Base-by-base conservation (phyloP, 2,888 invertebrate species). In the Andrena haemorrhoa region DNA sequence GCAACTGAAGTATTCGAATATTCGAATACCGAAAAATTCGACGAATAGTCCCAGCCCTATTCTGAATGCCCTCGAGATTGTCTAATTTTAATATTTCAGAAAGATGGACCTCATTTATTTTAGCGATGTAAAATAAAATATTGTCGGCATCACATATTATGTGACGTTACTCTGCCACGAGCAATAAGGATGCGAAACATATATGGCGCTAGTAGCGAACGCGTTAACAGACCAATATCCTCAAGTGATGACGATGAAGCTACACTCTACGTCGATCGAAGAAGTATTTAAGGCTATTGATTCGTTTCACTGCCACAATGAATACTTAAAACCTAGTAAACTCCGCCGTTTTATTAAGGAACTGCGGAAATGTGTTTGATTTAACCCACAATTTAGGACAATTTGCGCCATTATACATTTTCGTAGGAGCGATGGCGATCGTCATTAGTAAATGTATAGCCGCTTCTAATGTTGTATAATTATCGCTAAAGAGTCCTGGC, bases 401-500 rank as follows among this genome's bases (percentile, higher is more conserved):
- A 31, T 63, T 47, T 49, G 6, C 12, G 10, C 10, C 31, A 23
- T 31, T 31, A 20, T 16, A 41, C 20, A 65, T 20, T 33, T 41
- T 78, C 35, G 26, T 26, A 53, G 4, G 8, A 2, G 8, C 12
- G 31, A 69, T 12, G 49, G 29, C 16, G 51, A 47, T 65, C 58
- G n/a, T 69, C 58, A 60, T 79, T 71, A 66, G 66, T 20, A 66
- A 47, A 65, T 23, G 61, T 29, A 71, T 2, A 60, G 64, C 69
- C 49, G 64, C 61, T 78, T 66, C 61, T 73, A 80, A 69, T 53
- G 58, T 49, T 63, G 70, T 70, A 53, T 70, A 64, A 75, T 81
- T 81, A 75, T 65, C 53, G 72, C 64, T 68, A 47, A 75, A 80
- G 56, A 56, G 69, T 65, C 41, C 56, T 31, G 20, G 4, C 65